Percentiles rank a stretch among this genome's conserved stretches.
Evolutionary conservation across 2,888 invertebrate genomes (phyloP).

Genomic region (Lutraria lutraria): DNA sequence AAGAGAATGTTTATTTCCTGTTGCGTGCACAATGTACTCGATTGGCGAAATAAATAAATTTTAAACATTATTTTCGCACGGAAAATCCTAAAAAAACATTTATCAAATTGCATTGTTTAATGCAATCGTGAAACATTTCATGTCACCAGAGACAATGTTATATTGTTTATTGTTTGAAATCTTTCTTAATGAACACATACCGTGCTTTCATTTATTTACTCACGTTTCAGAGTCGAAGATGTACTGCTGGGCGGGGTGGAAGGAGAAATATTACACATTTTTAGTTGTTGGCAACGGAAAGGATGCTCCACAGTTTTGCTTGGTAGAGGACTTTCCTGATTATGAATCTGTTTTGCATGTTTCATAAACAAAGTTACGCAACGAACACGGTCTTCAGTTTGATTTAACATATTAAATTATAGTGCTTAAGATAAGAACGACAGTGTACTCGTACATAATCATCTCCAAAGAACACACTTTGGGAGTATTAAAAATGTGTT

Average conservation of each 20-base stretch:
- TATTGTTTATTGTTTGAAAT: background rate
- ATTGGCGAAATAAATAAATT: no score
- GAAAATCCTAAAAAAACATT: no score
- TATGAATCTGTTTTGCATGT: background rate
- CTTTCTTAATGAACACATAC: no score
- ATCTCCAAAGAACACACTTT: no score
- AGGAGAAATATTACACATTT: constrained; percentile 77
- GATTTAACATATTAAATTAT: no score
- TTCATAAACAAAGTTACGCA: background rate
- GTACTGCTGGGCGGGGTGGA: constrained; percentile 83
- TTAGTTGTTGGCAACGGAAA: constrained; percentile 78
- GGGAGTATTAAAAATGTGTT: no score
- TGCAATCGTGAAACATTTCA: background rate
- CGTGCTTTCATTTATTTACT: background rate
- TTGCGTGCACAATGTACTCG: no score
- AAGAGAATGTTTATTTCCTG: no score
- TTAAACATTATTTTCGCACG: no score
- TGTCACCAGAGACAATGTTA: background rate
- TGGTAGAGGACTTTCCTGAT: constrained; percentile 72
- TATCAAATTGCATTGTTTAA: no score
- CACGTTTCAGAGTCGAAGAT: constrained; percentile 77
- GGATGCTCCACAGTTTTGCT: constrained; percentile 79
- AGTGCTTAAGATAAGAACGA: no score
- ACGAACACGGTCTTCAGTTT: background rate
- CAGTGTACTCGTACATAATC: no score